phyloP scores from a whole-genome alignment of 2,888 invertebrate genomes.

The Ptycholaimellus sp. region DNA sequence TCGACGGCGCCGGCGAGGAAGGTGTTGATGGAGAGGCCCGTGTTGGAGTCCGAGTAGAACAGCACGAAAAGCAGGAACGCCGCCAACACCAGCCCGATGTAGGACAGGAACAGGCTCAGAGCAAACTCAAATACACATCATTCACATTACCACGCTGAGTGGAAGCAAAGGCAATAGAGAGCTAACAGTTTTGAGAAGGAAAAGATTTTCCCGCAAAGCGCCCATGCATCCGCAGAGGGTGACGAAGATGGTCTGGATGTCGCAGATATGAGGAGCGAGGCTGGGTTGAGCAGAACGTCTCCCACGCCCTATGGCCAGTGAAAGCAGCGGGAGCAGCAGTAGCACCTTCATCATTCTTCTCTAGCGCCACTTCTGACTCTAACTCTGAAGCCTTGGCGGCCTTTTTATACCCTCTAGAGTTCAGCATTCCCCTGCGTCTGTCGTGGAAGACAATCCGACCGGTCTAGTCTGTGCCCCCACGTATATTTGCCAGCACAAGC shows the following conservation, averaged over 20 bases:
- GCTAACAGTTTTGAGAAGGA: slow-evolving; percentile 19
- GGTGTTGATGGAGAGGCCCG: slow-evolving; percentile 18
- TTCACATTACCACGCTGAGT: not conserved
- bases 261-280: not conserved
- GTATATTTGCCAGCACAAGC: too few relatives aligned
- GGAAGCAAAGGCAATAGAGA: not conserved
- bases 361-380: too few relatives aligned
- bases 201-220: slow-evolving; percentile 21
- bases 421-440: too few relatives aligned
- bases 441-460: too few relatives aligned
- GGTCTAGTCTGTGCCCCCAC: too few relatives aligned
- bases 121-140: slow-evolving; percentile 20
- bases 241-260: slow-evolving; percentile 7
- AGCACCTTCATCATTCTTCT: too few relatives aligned
- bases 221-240: slow-evolving; percentile 20
- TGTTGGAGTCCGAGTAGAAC: slow-evolving; percentile 22
- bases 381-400: too few relatives aligned
- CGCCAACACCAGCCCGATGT: slow-evolving; percentile 17
- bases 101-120: slow-evolving; percentile 18
- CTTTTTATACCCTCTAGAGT: too few relatives aligned
- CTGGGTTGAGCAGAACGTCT: slow-evolving; percentile 1
- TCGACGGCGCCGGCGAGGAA: slow-evolving; percentile 17
- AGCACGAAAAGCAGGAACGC: slow-evolving; percentile 21
- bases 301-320: too few relatives aligned
- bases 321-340: too few relatives aligned